Conservation (phyloP, 2,888 invertebrate genomes). For the Sialis lutaria region DNA sequence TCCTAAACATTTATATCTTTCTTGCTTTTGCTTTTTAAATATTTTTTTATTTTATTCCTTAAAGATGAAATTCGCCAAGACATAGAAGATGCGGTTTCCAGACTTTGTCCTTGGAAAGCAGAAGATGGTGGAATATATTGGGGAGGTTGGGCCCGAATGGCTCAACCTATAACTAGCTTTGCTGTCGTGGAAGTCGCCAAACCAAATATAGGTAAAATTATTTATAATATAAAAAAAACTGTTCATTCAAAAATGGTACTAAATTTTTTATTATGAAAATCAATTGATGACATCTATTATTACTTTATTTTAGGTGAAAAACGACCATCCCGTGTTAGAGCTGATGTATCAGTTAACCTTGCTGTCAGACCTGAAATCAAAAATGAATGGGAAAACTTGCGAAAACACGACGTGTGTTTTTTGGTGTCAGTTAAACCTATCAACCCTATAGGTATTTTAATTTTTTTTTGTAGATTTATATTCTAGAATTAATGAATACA, state of each 20-base stretch:
- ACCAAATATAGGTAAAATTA: conserved; percentile 47
- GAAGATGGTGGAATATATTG: conserved; percentile 78
- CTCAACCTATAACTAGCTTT: conserved; percentile 82
- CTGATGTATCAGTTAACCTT: conserved; percentile 85
- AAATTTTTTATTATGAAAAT: no score
- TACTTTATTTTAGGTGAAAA: conserved; percentile 60
- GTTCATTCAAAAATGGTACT: no score
- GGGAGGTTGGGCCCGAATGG: conserved; percentile 99
- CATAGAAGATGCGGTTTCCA: conserved; percentile 89
- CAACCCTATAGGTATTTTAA: conserved; percentile 53
- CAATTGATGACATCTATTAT: no score
- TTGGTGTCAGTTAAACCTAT: conserved; percentile 79
- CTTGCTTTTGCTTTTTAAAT: neutral
- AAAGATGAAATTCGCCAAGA: conserved; percentile 95
- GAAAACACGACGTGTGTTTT: conserved; percentile 97
- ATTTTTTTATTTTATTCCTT: conserved; percentile 12
- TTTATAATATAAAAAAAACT: neutral
- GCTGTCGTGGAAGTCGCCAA: conserved; percentile 89
- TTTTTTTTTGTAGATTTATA: conserved; percentile 2
- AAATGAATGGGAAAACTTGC: conserved; percentile 88
- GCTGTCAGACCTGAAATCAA: conserved; percentile 84
- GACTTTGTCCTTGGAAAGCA: conserved; percentile 85
- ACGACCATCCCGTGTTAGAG: conserved; percentile 86
- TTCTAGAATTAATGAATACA: neutral
- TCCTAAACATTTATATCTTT: neutral